These are phyloP conservation scores for Eilema sororculum DNA, from an alignment of 2,888 invertebrate species.

Conservation along the genomic window DNA sequence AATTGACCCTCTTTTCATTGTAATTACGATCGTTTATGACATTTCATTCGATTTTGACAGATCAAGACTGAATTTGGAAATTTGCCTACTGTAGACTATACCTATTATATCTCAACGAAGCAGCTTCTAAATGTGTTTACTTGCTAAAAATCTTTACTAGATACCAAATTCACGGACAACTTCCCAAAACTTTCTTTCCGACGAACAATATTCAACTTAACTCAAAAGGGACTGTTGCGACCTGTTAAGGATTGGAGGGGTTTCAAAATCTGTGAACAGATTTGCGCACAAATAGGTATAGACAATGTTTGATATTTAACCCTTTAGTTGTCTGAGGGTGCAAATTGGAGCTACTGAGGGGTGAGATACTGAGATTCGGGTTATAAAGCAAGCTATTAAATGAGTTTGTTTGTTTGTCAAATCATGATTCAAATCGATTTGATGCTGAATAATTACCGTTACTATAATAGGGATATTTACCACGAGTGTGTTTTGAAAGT, in stretches of 20 bases:
- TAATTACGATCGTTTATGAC: too few relatives aligned
- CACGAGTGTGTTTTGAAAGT: too few relatives aligned
- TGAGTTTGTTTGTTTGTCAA: neutral
- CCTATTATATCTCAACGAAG: neutral
- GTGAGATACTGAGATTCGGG: neutral
- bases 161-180: neutral
- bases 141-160: neutral
- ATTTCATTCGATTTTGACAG: too few relatives aligned
- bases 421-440: neutral
- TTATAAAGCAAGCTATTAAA: neutral
- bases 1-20: too few relatives aligned
- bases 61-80: too few relatives aligned
- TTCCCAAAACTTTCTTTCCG: neutral
- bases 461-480: too few relatives aligned
- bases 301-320: conserved; percentile 51
- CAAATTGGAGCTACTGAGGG: conserved; percentile 30
- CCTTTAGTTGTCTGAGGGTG: conserved; percentile 34
- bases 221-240: conserved; percentile 23
- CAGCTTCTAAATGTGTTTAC: neutral
- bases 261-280: conserved; percentile 39
- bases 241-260: conserved; percentile 27
- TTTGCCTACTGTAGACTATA: too few relatives aligned
- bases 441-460: too few relatives aligned
- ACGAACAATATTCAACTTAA: conserved; percentile 19
- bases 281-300: conserved; percentile 37